Evolutionary conservation across 2,797 vertebrate genomes (phyloP).

Genomic region (Hydrocynus forskahlii): DNA sequence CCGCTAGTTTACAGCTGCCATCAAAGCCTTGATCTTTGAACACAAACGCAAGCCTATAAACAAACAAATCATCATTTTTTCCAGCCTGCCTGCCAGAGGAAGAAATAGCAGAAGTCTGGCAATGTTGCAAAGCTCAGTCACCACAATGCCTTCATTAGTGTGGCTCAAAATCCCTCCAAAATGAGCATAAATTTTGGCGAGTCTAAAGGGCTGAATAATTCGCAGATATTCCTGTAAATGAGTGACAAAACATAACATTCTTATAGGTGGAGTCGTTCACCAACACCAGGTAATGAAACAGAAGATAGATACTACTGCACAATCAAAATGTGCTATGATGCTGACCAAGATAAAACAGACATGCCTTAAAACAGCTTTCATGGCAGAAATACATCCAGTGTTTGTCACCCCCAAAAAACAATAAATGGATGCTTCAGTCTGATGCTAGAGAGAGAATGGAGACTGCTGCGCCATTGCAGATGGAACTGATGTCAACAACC

Average conservation of each 20-base stretch:
- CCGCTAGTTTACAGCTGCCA: conserved; percentile 62
- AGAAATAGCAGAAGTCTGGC: conserved; percentile 44
- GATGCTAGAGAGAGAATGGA: neutral
- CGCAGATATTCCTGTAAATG: conserved; percentile 42
- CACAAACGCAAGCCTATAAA: conserved; percentile 59
- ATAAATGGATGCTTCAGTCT: conserved; percentile 14
- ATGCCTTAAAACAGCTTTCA: conserved; percentile 40
- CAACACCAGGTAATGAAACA: conserved; percentile 20
- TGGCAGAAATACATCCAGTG: conserved; percentile 25
- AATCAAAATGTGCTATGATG: conserved; percentile 40
- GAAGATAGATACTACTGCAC: conserved; percentile 17
- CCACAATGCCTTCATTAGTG: conserved; percentile 48
- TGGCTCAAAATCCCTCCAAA: conserved; percentile 30
- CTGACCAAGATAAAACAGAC: conserved; percentile 51
- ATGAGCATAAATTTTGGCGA: conserved; percentile 14
- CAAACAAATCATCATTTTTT: conserved; percentile 62
- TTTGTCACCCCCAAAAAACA: conserved; percentile 50
- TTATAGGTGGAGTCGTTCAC: conserved; percentile 23
- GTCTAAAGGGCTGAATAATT: conserved; percentile 26
- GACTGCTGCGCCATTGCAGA: neutral
- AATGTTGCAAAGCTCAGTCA: conserved; percentile 14
- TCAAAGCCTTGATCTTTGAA: conserved; percentile 60
- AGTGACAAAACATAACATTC: conserved; percentile 38
- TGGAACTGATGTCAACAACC: conserved; percentile 49
- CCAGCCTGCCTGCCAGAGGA: conserved; percentile 49